Conservation (phyloP, 2,113 vertebrate genomes). For the Oreochromis niloticus region DNA sequence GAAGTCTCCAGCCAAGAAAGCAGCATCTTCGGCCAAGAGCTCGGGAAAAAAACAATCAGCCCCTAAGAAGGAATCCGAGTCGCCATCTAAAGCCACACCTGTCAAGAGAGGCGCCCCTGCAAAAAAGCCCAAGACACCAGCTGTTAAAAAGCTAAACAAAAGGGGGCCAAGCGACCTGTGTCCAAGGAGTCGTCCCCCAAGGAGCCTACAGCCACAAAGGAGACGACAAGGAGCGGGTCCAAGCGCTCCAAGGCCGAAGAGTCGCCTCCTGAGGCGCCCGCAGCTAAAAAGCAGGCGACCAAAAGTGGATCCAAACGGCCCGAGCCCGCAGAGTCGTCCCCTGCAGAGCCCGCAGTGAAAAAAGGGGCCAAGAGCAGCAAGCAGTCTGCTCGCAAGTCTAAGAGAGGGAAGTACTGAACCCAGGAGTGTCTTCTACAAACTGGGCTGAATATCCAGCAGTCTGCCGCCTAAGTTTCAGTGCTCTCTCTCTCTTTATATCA, state of each 20-base stretch:
- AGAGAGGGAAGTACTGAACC: conserved; percentile 80
- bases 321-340: conserved; percentile 31
- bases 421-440: conserved; percentile 20
- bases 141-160: conserved; percentile 80
- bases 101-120: conserved; percentile 67
- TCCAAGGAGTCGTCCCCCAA: conserved; percentile 52
- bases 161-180: conserved; percentile 73
- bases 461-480: conserved; percentile 21
- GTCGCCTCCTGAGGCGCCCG: conserved; percentile 50
- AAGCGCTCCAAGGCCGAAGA: conserved; percentile 72
- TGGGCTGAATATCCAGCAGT: conserved; percentile 31
- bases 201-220: conserved; percentile 59
- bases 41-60: conserved; percentile 51
- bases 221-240: conserved; percentile 67
- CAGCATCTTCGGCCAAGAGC: conserved; percentile 23
- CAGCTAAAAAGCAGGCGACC: conserved; percentile 75
- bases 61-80: conserved; percentile 49
- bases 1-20: conserved; percentile 69
- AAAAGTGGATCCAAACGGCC: conserved; percentile 76
- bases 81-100: conserved; percentile 56
- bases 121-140: conserved; percentile 71
- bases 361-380: conserved; percentile 78
- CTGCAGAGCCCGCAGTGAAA: conserved; percentile 70
- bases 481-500: conserved; percentile 33
- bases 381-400: conserved; percentile 66